Percentiles rank a stretch among this genome's conserved stretches.
Evolutionary conservation across 2,113 vertebrate genomes (phyloP).

Genomic region (Myiozetetes cayanensis): DNA sequence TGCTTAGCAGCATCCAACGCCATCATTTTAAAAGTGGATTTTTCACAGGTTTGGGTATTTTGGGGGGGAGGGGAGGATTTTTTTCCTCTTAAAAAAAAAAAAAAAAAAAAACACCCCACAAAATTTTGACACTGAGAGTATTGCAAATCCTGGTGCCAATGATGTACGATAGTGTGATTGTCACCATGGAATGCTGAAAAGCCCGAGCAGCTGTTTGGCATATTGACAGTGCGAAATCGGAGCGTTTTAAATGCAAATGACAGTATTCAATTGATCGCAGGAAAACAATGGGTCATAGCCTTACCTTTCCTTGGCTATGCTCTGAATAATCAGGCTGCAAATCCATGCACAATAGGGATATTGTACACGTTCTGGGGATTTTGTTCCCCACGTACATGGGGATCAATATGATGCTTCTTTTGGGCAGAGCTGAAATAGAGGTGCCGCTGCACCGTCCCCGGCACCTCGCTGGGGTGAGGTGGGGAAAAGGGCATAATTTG

Average conservation of each 20-base stretch:
- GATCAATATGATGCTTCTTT: not conserved
- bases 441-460: not conserved
- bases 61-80: not conserved
- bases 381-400: not conserved
- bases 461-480: not conserved
- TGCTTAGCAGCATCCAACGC: conserved; percentile 55
- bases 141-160: conserved; percentile 77
- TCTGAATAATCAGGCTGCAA: conserved; percentile 59
- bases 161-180: conserved; percentile 76
- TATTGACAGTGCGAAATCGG: conserved; percentile 72
- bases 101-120: not conserved
- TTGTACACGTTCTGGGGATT: conserved; percentile 41
- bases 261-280: conserved; percentile 73
- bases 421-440: not conserved
- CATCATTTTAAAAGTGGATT: conserved; percentile 67
- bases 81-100: conserved; percentile 17
- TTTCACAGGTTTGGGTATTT: conserved; percentile 72
- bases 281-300: conserved; percentile 56
- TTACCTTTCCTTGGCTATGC: conserved; percentile 50
- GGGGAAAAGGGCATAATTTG: conserved; percentile 10
- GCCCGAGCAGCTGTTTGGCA: conserved; percentile 81
- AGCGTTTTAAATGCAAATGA: conserved; percentile 76
- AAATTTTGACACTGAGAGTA: conserved; percentile 76
- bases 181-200: conserved; percentile 79
- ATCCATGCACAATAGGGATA: conserved; percentile 54